Conservation (phyloP, 2,797 vertebrate genomes). For the Thaleichthys pacificus region DNA sequence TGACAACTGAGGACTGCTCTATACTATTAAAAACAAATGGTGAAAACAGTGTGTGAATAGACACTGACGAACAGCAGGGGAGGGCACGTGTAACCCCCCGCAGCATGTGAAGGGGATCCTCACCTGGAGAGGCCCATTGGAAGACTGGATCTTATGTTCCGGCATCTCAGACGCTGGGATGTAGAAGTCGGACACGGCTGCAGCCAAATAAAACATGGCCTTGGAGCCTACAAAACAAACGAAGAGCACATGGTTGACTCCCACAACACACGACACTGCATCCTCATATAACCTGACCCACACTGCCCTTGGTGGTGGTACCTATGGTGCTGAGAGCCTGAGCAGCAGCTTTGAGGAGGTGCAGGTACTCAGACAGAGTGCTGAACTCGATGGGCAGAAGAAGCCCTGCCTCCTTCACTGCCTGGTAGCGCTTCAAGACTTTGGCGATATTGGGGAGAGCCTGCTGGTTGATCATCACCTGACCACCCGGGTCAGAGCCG, state of each 20-base stretch:
- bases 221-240: constrained; percentile 80
- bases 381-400: constrained; percentile 88
- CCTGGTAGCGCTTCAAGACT: constrained; percentile 79
- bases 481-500: constrained; percentile 15
- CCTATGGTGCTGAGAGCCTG: constrained; percentile 81
- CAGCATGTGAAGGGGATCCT: constrained; percentile 5
- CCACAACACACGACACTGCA: neutral
- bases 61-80: neutral
- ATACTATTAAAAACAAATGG: neutral
- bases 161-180: constrained; percentile 95
- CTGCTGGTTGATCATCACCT: constrained; percentile 75
- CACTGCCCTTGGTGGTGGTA: neutral
- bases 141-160: constrained; percentile 97
- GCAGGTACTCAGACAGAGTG: constrained; percentile 88
- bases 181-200: constrained; percentile 97
- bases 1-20: no score
- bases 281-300: neutral
- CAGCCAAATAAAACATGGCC: constrained; percentile 97
- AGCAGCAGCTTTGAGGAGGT: constrained; percentile 88
- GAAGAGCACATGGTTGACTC: neutral
- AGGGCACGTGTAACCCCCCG: neutral
- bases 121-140: constrained; percentile 91
- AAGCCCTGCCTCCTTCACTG: constrained; percentile 72
- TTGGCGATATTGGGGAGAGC: constrained; percentile 78
- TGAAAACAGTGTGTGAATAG: neutral